Evolutionary conservation across 2,113 vertebrate genomes (phyloP), one percentile per base, ranked within the genome.

Genomic region (Barnardius zonarius): DNA sequence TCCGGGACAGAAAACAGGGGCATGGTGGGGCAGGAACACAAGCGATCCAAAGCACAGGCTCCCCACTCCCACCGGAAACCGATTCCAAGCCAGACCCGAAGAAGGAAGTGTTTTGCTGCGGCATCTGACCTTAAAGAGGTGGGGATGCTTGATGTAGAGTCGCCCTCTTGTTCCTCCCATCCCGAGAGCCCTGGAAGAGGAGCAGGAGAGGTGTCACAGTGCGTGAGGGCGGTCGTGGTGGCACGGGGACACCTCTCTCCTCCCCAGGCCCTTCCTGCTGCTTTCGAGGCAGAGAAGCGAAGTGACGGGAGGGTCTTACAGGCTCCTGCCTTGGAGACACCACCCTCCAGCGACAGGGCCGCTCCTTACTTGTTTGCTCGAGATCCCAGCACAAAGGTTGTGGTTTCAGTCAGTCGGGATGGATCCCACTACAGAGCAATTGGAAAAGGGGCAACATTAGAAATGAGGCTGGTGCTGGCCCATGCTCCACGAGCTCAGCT

Each of bases 111-210:
- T 69, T 83, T 3, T 16, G 69, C 72, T 11, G 75, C 0, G 2
- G 59, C 67, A 44, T 57, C 96, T 97, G 97, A 99, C 99, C 99
- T 99, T 99, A 95, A 99, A 99, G 79, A 99, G 98, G 83, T 99
- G 98, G 14, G 99, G 98, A 59, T 99, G 99, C 96, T 99, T 99
- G 97, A 99, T 99, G 97, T 99, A 99, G 95, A 99, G 99, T 27
- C 99, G 98, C 41, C 99, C 99, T 98, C 99, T 98, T 96, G 99
- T 99, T 85, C 99, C 99, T 41, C 99, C 99, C 99, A 99, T 99
- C 55, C 99, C 99, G 57, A 99, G 98, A 55, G 99, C 99, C 92
- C 99, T 99, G 97, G 46, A 98, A 96, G 16, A 91, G 67, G 82
- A 95, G 88, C 27, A 79, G 0, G 6, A 52, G 4, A 23, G 19